Base-by-base conservation (phyloP, 2,888 invertebrate species). In the Euzetes globulus region DNA sequence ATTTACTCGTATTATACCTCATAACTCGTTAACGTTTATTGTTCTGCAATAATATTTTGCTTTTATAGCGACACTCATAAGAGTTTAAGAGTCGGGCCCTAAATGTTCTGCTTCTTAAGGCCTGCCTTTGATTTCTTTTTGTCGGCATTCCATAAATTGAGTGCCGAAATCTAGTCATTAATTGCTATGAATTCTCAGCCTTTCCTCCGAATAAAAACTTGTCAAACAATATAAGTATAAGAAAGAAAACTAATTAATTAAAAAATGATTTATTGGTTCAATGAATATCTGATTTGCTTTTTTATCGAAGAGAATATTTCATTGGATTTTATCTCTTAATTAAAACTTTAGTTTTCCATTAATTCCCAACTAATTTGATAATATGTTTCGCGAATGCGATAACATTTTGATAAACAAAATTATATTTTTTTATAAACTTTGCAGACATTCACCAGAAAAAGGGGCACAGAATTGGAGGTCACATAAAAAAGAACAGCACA, bases 21-120 rank as follows among this genome's bases (percentile, higher is more conserved):
- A 63, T 63, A 63, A 63, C 63, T 63, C 17, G 25, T 60, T 60
- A 60, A n/a, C 60, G 29, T 60, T 60, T 60, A 60, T 60, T 63
- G 27, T 63, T 25, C 25, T 47, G 15, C 13, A 17, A 52, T n/a
- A 52, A n/a, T n/a, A 52, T 52, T n/a, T 55, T 25, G 55, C 55
- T 17, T 55, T 55, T 55, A 55, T 55, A 19, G n/a, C 19, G 52
- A 55, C 55, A 55, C 55, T 55, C 25, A 55, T 19, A 55, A 22
- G 22, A 55, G 25, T 55, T 1, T 13, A 25, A 55, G 22, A 33
- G 33, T 9, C 33, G n/a, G 33, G 9, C 33, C 33, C 33, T 33
- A 33, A 33, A 25, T 52, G 6, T 25, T 55, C 13, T 55, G 6
- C 19, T 55, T 11, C 7, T 25, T 25, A 25, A 19, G 6, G 19